Evolutionary conservation across 2,797 vertebrate species (phyloP).

Genomic region (Caiman crocodilus): DNA sequence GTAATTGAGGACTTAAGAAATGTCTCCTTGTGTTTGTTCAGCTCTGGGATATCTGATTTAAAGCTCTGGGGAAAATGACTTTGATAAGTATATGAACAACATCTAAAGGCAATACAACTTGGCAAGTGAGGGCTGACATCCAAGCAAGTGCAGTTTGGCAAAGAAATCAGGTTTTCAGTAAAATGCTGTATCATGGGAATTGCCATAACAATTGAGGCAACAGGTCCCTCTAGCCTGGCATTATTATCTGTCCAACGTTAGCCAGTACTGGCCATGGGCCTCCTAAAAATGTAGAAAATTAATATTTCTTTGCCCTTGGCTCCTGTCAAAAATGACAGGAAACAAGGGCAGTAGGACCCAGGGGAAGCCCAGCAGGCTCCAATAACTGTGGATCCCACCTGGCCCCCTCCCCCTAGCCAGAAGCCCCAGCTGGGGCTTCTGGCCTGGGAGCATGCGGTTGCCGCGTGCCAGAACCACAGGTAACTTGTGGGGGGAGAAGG

Average conservation of each 20-base stretch:
- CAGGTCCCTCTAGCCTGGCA: not conserved
- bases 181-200: not conserved
- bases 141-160: constrained; percentile 8
- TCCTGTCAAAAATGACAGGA: no score
- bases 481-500: no score
- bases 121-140: not conserved
- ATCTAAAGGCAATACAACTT: constrained; percentile 8
- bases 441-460: no score
- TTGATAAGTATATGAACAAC: constrained; percentile 44
- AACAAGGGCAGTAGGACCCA: no score
- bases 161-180: not conserved
- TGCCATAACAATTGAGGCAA: not conserved
- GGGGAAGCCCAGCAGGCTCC: no score
- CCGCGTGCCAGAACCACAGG: no score
- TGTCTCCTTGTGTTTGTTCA: constrained; percentile 61
- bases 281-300: no score
- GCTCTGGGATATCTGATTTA: not conserved
- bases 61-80: constrained; percentile 39
- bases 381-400: no score
- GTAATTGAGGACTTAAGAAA: constrained; percentile 68
- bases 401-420: no score
- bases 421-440: no score
- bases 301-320: no score
- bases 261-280: not conserved
- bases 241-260: not conserved